Evolutionary conservation across 2,888 invertebrate genomes (phyloP).

Genomic region (Oeneis ivallda): DNA sequence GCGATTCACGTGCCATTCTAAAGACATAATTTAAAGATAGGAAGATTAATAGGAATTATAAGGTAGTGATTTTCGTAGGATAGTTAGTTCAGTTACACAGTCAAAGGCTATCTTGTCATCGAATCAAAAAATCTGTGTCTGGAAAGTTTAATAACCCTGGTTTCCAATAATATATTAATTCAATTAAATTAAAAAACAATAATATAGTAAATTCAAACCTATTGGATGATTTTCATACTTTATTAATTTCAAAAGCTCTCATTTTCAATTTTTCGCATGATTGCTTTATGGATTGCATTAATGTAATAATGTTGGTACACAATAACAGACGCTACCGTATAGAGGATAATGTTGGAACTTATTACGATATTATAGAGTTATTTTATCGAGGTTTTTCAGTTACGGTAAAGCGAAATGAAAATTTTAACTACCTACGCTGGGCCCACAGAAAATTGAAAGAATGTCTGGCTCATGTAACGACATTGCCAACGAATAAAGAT

Average conservation of each 20-base stretch:
- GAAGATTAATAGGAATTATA: no score
- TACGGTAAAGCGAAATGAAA: not conserved
- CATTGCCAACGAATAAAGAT: no score
- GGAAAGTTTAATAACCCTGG: not conserved
- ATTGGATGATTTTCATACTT: slow-evolving; percentile 1
- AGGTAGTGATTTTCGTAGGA: no score
- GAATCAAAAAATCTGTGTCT: not conserved
- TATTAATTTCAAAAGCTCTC: slow-evolving; percentile 1
- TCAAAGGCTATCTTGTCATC: no score
- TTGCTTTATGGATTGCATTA: not conserved
- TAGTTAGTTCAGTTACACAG: no score
- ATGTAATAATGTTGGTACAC: not conserved
- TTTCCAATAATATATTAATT: not conserved
- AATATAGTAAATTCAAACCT: not conserved
- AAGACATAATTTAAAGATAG: no score
- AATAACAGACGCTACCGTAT: not conserved
- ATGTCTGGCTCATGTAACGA: no score
- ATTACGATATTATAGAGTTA: not conserved
- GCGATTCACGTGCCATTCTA: no score
- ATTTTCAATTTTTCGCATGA: slow-evolving; percentile 3
- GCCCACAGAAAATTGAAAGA: no score
- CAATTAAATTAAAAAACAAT: no score
- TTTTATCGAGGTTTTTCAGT: not conserved
- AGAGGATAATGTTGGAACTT: not conserved
- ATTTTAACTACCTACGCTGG: no score